Conservation (phyloP, 1,140 invertebrate genomes). For the Drosophila micromelanica region DNA sequence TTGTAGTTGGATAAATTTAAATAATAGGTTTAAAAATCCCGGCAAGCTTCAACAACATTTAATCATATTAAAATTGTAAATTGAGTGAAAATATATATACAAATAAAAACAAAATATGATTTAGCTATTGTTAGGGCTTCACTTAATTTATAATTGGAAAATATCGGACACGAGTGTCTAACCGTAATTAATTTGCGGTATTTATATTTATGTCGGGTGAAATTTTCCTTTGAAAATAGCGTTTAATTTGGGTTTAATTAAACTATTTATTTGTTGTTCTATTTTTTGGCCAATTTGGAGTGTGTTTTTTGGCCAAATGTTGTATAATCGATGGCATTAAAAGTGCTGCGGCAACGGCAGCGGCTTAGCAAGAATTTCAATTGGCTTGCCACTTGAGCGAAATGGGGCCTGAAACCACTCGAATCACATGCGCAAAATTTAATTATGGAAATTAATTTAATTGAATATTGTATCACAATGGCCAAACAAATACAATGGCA, state of each 20-base stretch:
- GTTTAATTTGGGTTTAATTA: conserved; percentile 55
- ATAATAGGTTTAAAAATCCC: no score
- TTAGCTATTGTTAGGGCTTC: conserved; percentile 16
- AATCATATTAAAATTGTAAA: no score
- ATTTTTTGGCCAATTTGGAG: conserved; percentile 22
- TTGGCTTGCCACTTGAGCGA: conserved; percentile 18
- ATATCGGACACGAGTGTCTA: conserved; percentile 8
- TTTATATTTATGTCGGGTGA: neutral
- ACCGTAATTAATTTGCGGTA: conserved; percentile 43
- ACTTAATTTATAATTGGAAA: conserved; percentile 29
- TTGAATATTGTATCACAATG: conserved; percentile 56
- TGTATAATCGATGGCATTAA: conserved; percentile 44
- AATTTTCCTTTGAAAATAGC: conserved; percentile 2
- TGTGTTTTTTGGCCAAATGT: no score
- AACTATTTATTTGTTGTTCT: conserved; percentile 1
- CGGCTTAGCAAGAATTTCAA: conserved; percentile 34
- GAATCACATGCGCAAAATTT: conserved; percentile 35
- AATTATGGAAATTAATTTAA: conserved; percentile 74
- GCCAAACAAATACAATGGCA: conserved; percentile 21
- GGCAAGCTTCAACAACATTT: no score
- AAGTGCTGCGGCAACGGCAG: conserved; percentile 36
- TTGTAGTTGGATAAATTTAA: no score
- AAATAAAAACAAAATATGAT: conserved; percentile 12
- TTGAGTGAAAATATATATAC: neutral
- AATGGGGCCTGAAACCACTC: no score